Evolutionary conservation across 2,888 invertebrate genomes (phyloP).

Genomic region (Ochlodes sylvanus): DNA sequence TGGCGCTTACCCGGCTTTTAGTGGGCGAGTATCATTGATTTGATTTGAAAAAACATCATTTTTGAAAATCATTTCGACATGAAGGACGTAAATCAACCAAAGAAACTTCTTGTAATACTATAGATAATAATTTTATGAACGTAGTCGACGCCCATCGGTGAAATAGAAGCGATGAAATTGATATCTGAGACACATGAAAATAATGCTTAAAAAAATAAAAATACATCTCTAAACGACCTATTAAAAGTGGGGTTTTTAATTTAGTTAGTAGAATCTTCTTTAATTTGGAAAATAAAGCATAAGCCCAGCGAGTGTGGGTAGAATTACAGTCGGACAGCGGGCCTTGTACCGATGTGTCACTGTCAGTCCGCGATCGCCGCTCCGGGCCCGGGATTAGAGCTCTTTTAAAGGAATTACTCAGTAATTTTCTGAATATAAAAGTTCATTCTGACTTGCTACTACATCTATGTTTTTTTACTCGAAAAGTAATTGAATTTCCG

Average conservation of each 20-base stretch:
- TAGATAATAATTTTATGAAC: no score
- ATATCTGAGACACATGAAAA: neutral
- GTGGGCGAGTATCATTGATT: constrained; percentile 13
- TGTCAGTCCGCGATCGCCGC: constrained; percentile 77
- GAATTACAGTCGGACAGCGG: constrained; percentile 81
- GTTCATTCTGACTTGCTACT: constrained; percentile 30
- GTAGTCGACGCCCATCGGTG: no score
- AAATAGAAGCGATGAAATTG: no score
- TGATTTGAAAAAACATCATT: neutral
- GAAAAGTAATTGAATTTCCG: neutral
- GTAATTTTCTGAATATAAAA: constrained; percentile 54
- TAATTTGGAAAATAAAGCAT: constrained; percentile 67
- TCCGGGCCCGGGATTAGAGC: constrained; percentile 71
- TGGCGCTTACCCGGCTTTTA: constrained; percentile 13
- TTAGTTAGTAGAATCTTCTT: constrained; percentile 35
- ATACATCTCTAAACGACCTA: neutral
- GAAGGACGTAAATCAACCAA: no score
- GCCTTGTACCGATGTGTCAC: constrained; percentile 85
- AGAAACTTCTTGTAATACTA: no score
- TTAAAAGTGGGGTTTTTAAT: constrained; percentile 19
- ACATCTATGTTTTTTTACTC: constrained; percentile 3
- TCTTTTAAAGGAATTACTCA: constrained; percentile 75
- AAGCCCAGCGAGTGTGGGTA: constrained; percentile 63
- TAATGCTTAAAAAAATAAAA: neutral
- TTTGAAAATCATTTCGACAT: neutral